Evolutionary conservation across 2,113 vertebrate species (phyloP).

Genomic region (Sceloporus tristichus): DNA sequence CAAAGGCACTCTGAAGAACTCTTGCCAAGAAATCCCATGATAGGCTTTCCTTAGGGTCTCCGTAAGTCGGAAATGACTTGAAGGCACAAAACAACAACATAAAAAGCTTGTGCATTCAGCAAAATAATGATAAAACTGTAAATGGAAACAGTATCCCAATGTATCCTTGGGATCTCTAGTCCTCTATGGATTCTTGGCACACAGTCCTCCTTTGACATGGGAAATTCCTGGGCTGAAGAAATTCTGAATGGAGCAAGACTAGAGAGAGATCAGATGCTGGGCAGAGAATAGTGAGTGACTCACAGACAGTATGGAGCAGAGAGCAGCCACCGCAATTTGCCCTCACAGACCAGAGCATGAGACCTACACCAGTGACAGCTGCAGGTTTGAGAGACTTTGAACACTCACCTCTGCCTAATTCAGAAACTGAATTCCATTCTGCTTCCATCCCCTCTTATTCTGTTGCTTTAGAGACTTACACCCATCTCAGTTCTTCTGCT

Average conservation of each 20-base stretch:
- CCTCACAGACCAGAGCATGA: neutral
- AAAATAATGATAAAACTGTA: too few relatives aligned
- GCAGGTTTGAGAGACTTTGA: neutral
- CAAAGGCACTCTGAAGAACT: too few relatives aligned
- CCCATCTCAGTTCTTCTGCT: neutral
- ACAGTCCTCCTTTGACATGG: neutral
- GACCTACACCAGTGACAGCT: neutral
- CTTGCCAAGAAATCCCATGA: too few relatives aligned
- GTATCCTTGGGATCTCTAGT: neutral
- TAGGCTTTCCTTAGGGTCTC: too few relatives aligned
- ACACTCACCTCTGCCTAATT: neutral
- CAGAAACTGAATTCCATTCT: neutral
- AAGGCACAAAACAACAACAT: too few relatives aligned
- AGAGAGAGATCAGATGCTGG: neutral
- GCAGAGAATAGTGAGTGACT: neutral
- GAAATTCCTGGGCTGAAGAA: neutral
- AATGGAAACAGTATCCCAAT: too few relatives aligned
- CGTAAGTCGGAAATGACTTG: too few relatives aligned
- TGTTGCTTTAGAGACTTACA: constrained; percentile 3
- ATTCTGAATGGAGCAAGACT: neutral
- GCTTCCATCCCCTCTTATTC: neutral
- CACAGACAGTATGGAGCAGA: neutral
- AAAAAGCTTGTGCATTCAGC: too few relatives aligned
- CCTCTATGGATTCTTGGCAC: neutral
- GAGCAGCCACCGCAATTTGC: neutral